Percentiles rank a stretch among this genome's conserved stretches.
Evolutionary conservation across 2,888 invertebrate genomes (phyloP).

Genomic region (Agrypnus murinus): DNA sequence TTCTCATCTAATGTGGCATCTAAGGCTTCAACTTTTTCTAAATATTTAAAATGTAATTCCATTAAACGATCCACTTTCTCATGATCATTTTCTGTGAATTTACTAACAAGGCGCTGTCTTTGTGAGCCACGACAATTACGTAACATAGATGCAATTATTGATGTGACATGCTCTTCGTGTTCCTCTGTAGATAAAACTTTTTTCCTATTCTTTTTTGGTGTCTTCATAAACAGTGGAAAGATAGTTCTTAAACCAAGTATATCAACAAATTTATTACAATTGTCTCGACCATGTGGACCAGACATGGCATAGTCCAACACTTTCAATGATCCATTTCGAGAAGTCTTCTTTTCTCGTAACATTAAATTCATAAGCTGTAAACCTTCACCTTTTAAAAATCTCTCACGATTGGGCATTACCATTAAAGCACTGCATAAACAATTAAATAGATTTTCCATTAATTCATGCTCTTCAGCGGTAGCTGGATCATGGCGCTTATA

Average conservation of each 20-base stretch:
- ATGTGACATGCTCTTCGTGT: slow-evolving; percentile 96
- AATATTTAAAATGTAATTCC: slow-evolving; percentile 97
- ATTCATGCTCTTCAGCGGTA: slow-evolving; percentile 94
- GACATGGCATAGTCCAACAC: slow-evolving; percentile 98
- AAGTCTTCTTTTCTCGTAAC: slow-evolving; percentile 97
- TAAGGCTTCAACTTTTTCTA: slow-evolving; percentile 91
- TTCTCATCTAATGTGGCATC: slow-evolving; percentile 83
- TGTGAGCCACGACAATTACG: slow-evolving; percentile 94
- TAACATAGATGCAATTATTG: slow-evolving; percentile 94
- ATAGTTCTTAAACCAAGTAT: slow-evolving; percentile 96
- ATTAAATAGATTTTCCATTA: slow-evolving; percentile 99
- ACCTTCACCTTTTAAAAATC: slow-evolving; percentile 97
- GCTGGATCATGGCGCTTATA: slow-evolving; percentile 96
- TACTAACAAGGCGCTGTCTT: slow-evolving; percentile 91
- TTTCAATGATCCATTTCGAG: slow-evolving; percentile 96
- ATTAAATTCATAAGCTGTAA: slow-evolving; percentile 99
- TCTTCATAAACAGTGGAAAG: slow-evolving; percentile 99
- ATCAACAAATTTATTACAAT: slow-evolving; percentile 98
- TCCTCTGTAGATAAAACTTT: slow-evolving; percentile 89
- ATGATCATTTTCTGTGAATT: slow-evolving; percentile 98
- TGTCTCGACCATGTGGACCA: slow-evolving; percentile 94
- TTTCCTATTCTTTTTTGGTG: slow-evolving; percentile 89
- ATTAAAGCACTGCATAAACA: slow-evolving; percentile 95
- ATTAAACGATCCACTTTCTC: slow-evolving; percentile 98
- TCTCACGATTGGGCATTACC: slow-evolving; percentile 89